These are phyloP conservation scores for Emydocephalus ijimae DNA, from an alignment of 2,113 vertebrate species.

Conservation along the genomic window DNA sequence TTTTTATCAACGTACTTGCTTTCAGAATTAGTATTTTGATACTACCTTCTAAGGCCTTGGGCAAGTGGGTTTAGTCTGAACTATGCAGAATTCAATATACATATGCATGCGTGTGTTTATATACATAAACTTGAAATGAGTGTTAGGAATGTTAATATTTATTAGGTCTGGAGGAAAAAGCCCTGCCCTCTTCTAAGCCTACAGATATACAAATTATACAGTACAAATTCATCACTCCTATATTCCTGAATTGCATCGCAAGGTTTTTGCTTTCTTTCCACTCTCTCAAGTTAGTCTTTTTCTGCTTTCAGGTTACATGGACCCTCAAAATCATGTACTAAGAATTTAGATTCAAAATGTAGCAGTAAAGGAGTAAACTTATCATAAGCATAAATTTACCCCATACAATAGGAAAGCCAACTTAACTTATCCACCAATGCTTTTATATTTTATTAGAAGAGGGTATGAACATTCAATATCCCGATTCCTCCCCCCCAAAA, in stretches of 20 bases:
- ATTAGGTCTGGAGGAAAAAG: not conserved
- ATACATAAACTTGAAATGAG: not conserved
- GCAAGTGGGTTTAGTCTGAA: not conserved
- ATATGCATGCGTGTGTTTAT: not conserved
- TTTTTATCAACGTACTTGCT: not conserved
- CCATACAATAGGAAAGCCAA: not conserved
- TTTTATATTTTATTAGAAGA: not conserved
- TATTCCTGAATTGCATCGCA: no score
- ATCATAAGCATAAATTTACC: not conserved
- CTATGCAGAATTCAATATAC: not conserved
- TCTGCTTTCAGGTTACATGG: not conserved
- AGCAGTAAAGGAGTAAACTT: not conserved
- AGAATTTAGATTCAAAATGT: not conserved
- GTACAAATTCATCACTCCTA: not conserved
- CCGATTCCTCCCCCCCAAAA: rapidly evolving
- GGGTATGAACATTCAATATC: not conserved
- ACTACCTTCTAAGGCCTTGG: not conserved
- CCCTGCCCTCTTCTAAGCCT: not conserved
- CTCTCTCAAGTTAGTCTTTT: not conserved
- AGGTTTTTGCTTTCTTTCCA: not conserved
- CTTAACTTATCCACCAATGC: not conserved
- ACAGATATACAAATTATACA: not conserved
- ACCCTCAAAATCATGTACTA: not conserved
- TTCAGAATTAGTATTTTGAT: not conserved
- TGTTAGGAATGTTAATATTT: not conserved